Conservation (phyloP, 2,797 vertebrate genomes). For the Octomys mimax region DNA sequence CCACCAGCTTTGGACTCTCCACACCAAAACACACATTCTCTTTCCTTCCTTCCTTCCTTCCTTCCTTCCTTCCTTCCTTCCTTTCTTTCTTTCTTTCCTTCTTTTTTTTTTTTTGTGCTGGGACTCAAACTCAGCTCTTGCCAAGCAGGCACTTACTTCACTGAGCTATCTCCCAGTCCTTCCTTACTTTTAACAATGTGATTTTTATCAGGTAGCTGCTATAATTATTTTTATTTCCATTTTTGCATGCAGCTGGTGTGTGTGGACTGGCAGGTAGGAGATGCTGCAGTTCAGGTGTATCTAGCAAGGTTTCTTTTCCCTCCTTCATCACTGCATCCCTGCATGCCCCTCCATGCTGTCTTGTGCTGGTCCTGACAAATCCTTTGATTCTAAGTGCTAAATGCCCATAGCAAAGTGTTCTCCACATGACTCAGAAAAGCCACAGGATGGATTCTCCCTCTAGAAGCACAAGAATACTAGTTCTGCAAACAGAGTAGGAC, state of each 20-base stretch:
- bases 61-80: no score
- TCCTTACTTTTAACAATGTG: background rate
- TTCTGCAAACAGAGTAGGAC: conserved; percentile 47
- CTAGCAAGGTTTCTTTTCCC: background rate
- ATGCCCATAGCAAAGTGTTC: background rate
- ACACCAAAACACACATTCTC: background rate
- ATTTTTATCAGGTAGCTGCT: background rate
- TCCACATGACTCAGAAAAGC: conserved; percentile 19
- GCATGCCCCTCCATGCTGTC: background rate
- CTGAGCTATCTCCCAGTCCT: no score
- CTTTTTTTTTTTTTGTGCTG: no score
- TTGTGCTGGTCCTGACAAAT: background rate
- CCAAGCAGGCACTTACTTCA: no score
- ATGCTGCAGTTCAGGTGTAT: background rate
- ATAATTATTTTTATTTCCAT: background rate
- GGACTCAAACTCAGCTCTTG: no score
- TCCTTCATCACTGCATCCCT: background rate
- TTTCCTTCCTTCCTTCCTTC: background rate
- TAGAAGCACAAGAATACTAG: background rate
- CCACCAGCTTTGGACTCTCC: background rate
- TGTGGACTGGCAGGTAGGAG: background rate
- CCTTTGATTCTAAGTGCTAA: conserved; percentile 48
- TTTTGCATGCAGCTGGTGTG: background rate
- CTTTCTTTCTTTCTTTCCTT: no score
- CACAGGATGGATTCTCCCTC: background rate